A percentile compares a stretch with the other conserved stretches of the same genome.
Evolutionary conservation across 2,113 vertebrate species (phyloP).

Genomic region (Colius striatus): DNA sequence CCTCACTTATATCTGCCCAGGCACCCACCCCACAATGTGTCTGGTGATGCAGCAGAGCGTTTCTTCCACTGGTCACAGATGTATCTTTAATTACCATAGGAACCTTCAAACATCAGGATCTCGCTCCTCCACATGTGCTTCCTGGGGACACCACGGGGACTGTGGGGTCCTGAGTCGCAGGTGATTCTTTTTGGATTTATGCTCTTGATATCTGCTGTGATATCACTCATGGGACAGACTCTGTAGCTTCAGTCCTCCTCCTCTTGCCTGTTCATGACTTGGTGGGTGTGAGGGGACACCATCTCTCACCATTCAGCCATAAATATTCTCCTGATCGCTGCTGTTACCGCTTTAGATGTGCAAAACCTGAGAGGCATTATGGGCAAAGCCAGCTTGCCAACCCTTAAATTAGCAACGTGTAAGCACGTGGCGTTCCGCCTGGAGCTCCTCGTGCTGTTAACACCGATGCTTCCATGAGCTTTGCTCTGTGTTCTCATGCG

Average conservation of each 20-base stretch:
- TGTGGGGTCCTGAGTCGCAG: rapidly evolving
- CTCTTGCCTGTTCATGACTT: not conserved
- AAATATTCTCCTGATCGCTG: not conserved
- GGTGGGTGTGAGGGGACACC: not conserved
- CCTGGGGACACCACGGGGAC: not conserved
- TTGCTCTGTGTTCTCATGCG: not conserved
- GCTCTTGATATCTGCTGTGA: not conserved
- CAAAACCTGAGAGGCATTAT: not conserved
- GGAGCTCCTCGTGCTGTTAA: not conserved
- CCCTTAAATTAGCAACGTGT: not conserved
- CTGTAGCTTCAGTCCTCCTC: not conserved
- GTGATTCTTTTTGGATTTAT: not conserved
- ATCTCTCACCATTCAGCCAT: not conserved
- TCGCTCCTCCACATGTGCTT: not conserved
- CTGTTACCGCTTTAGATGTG: not conserved
- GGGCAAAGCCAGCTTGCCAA: not conserved
- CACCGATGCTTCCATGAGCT: not conserved
- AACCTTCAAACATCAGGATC: conserved; percentile 30
- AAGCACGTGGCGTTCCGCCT: not conserved
- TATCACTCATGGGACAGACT: not conserved
- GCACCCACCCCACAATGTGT: not conserved
- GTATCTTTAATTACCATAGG: conserved; percentile 24
- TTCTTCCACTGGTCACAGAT: not conserved
- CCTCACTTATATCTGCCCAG: rapidly evolving
- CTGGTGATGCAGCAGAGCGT: not conserved